phyloP scores from a whole-genome alignment of 1,140 invertebrate species.

The Chironomus tepperi region DNA sequence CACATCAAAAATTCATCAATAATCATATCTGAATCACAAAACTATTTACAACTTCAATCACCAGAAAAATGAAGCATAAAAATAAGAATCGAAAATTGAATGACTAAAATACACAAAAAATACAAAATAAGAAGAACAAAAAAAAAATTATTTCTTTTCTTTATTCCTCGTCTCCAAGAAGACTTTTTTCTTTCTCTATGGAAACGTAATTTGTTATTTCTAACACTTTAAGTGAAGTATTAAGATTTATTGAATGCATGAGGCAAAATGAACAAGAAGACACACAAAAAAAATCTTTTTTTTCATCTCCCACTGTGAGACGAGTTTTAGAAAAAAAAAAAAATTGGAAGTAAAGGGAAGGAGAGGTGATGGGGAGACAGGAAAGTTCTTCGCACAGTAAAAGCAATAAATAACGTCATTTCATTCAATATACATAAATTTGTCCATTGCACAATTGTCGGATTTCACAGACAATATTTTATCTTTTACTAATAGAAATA shows the following conservation, averaged over 20 bases:
- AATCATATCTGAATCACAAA: too few relatives aligned
- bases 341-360: not conserved
- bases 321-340: slow-evolving; percentile 8
- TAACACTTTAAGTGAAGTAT: slow-evolving; percentile 23
- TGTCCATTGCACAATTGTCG: slow-evolving; percentile 19
- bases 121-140: not conserved
- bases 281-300: not conserved
- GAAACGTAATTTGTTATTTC: slow-evolving; percentile 23
- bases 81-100: too few relatives aligned
- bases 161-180: not conserved
- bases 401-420: slow-evolving; percentile 21
- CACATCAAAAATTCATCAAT: too few relatives aligned
- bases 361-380: not conserved
- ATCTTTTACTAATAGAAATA: not conserved
- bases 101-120: too few relatives aligned
- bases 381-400: slow-evolving; percentile 17
- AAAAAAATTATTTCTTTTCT: slow-evolving; percentile 4
- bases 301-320: slow-evolving; percentile 9
- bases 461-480: slow-evolving; percentile 23
- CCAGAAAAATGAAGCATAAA: too few relatives aligned
- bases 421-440: slow-evolving; percentile 23
- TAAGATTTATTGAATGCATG: slow-evolving; percentile 22
- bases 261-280: not conserved
- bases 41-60: too few relatives aligned
- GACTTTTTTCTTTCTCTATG: not conserved